Conservation (phyloP, 1,140 invertebrate genomes). For the Chrysopa pallens region DNA sequence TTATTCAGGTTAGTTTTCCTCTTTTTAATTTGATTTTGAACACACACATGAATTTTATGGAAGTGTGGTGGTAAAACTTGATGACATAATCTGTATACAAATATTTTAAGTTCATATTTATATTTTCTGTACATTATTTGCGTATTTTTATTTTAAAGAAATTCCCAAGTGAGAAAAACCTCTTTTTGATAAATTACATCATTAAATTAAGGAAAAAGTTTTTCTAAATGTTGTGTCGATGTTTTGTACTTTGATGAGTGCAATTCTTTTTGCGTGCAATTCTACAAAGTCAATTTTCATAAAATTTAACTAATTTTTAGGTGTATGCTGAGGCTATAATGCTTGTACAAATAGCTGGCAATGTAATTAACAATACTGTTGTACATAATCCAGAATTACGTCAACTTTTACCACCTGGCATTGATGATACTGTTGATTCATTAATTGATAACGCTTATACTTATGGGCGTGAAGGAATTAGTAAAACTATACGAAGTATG, state of each 20-base stretch:
- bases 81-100: too few species aligned
- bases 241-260: neutral
- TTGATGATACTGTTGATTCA: conserved; percentile 66
- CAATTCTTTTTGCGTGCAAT: conserved; percentile 3
- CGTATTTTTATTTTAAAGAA: too few species aligned
- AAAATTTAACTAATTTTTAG: conserved; percentile 29
- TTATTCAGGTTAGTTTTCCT: conserved; percentile 25
- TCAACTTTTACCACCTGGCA: conserved; percentile 49
- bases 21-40: conserved; percentile 1
- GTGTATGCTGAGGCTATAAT: conserved; percentile 91
- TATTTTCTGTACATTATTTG: too few species aligned
- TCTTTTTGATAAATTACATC: too few species aligned
- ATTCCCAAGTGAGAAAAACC: too few species aligned
- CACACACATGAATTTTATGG: too few species aligned
- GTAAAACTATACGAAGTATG: conserved; percentile 55
- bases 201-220: too few species aligned
- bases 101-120: too few species aligned
- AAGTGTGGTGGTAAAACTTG: too few species aligned
- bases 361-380: conserved; percentile 77
- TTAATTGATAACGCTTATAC: conserved; percentile 82
- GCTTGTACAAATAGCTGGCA: conserved; percentile 71
- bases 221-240: too few species aligned
- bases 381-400: conserved; percentile 74
- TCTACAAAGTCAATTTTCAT: neutral
- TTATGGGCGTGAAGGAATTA: conserved; percentile 74